Percentiles rank a stretch among this genome's conserved stretches.
Conservation (phyloP, 2,888 invertebrate genomes). For the Luperina nickerlii region DNA sequence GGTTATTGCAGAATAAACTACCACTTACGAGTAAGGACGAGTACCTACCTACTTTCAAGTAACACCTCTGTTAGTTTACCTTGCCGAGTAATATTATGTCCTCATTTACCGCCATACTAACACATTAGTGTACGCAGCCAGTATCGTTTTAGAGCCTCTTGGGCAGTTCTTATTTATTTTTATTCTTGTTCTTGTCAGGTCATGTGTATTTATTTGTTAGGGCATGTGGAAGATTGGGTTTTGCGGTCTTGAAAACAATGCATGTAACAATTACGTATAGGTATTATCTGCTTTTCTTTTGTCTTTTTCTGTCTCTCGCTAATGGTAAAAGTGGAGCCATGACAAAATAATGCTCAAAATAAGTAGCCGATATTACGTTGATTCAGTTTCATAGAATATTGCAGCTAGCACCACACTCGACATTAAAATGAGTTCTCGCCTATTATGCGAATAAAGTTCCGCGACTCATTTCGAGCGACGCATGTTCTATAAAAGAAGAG, state of each 20-base stretch:
- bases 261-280: no score
- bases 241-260: background rate
- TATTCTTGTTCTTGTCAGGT: background rate
- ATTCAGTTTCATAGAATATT: background rate
- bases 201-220: background rate
- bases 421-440: background rate
- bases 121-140: conserved; percentile 19
- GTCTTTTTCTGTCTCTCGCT: background rate
- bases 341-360: background rate
- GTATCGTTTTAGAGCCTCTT: background rate
- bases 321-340: background rate
- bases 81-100: conserved; percentile 11
- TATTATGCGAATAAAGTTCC: background rate
- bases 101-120: conserved; percentile 1
- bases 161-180: background rate
- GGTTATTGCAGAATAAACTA: background rate
- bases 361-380: background rate
- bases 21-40: background rate
- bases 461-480: background rate
- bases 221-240: background rate
- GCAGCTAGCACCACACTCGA: background rate
- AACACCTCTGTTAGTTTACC: conserved; percentile 20
- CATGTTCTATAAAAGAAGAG: background rate
- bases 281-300: background rate
- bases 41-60: background rate